Percentiles rank a stretch among this genome's conserved stretches.
These are phyloP conservation scores for Timema cristinae DNA, from an alignment of 2,888 invertebrate genomes.

Conservation along the genomic window DNA sequence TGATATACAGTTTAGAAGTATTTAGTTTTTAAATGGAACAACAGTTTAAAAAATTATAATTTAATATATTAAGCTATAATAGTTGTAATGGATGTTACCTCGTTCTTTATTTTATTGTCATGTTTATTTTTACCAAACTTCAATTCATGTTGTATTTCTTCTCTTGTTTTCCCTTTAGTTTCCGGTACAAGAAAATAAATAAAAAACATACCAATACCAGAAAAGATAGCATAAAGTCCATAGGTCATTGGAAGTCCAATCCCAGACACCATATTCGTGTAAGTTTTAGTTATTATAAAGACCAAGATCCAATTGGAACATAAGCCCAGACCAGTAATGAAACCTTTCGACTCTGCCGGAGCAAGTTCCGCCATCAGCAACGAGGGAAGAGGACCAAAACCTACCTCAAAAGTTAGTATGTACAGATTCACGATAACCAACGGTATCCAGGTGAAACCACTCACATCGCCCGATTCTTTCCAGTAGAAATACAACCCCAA, in stretches of 20 bases:
- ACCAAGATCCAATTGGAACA: conserved; percentile 71
- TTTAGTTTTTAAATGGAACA: too few relatives aligned
- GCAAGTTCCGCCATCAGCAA: conserved; percentile 73
- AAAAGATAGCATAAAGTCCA: conserved; percentile 53
- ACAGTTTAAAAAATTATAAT: too few relatives aligned
- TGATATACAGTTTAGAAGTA: too few relatives aligned
- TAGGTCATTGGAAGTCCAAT: conserved; percentile 53
- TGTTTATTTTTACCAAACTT: conserved; percentile 7
- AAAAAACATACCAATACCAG: conserved; percentile 50
- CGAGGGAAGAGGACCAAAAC: conserved; percentile 80
- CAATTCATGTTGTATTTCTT: conserved; percentile 49
- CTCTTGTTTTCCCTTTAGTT: conserved; percentile 63
- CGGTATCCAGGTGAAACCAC: not conserved
- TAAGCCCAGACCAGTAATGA: conserved; percentile 71
- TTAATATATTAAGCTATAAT: too few relatives aligned
- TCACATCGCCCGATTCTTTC: not conserved
- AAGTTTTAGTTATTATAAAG: conserved; percentile 57
- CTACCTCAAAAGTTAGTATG: conserved; percentile 42
- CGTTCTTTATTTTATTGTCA: too few relatives aligned
- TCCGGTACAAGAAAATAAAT: conserved; percentile 57
- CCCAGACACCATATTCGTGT: conserved; percentile 44
- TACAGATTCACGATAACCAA: not conserved
- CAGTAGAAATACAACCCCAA: not conserved
- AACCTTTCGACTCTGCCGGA: conserved; percentile 63
- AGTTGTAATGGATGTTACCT: too few relatives aligned